phyloP scores from a whole-genome alignment of 2,113 vertebrate species.

The Hippocampus comes region DNA sequence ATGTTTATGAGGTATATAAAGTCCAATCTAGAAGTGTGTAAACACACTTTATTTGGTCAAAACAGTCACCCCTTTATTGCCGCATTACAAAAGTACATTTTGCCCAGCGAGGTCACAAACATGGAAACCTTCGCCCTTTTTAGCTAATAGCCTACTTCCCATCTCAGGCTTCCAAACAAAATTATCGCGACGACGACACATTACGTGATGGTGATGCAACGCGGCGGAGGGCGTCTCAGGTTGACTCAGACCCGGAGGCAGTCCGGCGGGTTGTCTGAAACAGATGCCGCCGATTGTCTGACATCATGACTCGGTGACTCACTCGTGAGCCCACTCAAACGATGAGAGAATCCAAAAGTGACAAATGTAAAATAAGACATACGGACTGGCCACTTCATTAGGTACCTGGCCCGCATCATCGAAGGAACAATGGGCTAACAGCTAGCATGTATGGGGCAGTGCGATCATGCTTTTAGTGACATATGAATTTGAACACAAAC shows the following conservation, averaged over 20 bases:
- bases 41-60: too few species aligned
- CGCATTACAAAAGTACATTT: too few species aligned
- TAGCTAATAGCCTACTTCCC: too few species aligned
- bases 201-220: not conserved
- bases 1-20: too few species aligned
- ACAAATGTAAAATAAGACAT: constrained; percentile 22
- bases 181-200: not conserved
- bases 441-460: not conserved
- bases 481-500: too few species aligned
- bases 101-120: too few species aligned
- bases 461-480: too few species aligned
- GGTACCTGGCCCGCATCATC: not conserved
- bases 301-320: constrained; percentile 53
- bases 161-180: too few species aligned
- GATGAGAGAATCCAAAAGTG: constrained; percentile 29
- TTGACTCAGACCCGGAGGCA: constrained; percentile 46
- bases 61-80: too few species aligned
- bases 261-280: constrained; percentile 38
- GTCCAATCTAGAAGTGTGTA: too few species aligned
- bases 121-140: too few species aligned
- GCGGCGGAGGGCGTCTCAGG: constrained; percentile 24
- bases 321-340: constrained; percentile 30
- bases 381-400: not conserved
- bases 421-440: not conserved
- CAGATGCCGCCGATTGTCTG: constrained; percentile 51